Conservation (phyloP, 2,113 vertebrate genomes). For the Dasyurus viverrinus region DNA sequence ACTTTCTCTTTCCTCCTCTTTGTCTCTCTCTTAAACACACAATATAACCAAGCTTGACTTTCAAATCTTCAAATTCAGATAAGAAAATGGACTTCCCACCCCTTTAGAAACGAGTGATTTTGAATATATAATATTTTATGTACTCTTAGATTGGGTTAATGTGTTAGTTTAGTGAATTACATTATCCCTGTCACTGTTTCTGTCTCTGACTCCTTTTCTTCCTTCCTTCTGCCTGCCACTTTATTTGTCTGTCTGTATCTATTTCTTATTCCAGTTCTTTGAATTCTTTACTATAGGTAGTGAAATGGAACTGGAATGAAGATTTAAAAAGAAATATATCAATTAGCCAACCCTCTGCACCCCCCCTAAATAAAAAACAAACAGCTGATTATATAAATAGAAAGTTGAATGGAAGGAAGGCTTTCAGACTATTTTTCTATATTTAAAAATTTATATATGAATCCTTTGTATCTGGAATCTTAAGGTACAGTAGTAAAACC, state of each 20-base stretch:
- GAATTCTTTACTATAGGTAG: background rate
- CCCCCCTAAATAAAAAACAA: too few species aligned
- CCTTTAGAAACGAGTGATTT: background rate
- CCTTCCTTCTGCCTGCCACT: background rate
- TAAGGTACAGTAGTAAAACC: background rate
- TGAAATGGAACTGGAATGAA: background rate
- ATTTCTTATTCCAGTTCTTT: background rate
- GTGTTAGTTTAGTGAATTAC: background rate
- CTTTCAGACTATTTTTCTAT: background rate
- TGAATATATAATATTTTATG: background rate
- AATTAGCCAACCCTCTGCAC: background rate
- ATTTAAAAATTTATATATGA: background rate
- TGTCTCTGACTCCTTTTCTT: background rate
- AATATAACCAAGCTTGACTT: background rate
- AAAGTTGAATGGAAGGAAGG: background rate
- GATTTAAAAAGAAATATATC: background rate
- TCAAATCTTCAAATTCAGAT: background rate
- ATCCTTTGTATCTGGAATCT: slow-evolving; percentile 11
- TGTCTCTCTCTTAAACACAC: background rate
- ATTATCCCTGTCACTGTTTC: background rate
- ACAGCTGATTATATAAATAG: background rate
- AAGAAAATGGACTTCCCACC: background rate
- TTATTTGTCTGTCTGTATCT: background rate
- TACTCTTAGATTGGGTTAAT: background rate
- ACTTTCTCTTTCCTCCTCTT: accelerated